Evolutionary conservation across 2,113 vertebrate genomes (phyloP), one percentile per base, ranked within the genome.

Genomic region (Mormyrus iriodes): DNA sequence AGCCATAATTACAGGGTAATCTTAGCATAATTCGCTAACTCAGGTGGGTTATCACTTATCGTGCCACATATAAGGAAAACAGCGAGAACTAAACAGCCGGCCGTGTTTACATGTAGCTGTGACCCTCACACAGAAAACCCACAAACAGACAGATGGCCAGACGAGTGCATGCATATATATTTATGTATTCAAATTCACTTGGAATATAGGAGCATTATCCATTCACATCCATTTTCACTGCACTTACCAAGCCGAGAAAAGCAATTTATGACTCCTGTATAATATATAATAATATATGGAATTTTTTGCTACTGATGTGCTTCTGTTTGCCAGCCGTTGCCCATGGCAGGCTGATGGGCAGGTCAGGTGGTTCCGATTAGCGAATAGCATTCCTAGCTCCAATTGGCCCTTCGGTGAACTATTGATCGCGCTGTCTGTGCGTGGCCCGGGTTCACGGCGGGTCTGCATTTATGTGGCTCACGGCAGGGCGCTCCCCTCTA

Each of bases 21-120:
- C 73, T 79, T 79, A 79, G 73, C 35, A 76, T 76, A 79, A 79
- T 79, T 79, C 39, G 35, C 73, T 79, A 39, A 79, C 73, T 79
- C 35, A 79, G 73, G 35, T 79, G 73, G 73, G 73, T 42, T 79
- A 79, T 79, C 73, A 6, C 73, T 79, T 79, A 79, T 79, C 35
- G 73, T 79, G 31, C 35, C 73, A 17, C 13, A 42, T 79, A 79
- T 42, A 42, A 42, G 17, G 13, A 19, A 42, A 79, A 17, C 73
- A 42, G 10, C 5, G 6, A 79, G 35, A 17, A 79, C 35, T 79
- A 79, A 79, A 79, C 31, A 79, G 35, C 31, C 73, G 73, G 35
- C 13, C 39, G 73, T 39, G 73, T 79, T 79, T 39, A 39, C 73
- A 79, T 39, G 35, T 15, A 79, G 73, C 73, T 19, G 73, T 79